Base-by-base conservation (phyloP, 2,888 invertebrate species). In the Pherbina coryleti region DNA sequence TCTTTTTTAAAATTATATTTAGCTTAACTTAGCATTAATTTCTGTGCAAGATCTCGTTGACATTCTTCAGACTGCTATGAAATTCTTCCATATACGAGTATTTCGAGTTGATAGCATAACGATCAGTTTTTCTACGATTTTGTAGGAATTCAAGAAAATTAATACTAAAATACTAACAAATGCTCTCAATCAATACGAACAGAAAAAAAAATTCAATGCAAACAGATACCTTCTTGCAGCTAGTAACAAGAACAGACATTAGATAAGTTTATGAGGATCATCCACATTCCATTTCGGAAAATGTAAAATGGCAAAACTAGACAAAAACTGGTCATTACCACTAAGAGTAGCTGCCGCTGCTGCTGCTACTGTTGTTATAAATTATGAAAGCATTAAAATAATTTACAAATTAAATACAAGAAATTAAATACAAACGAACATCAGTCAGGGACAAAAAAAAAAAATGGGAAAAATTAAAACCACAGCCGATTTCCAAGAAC, bases 371-470 rank as follows among this genome's bases (percentile, higher is more conserved):
- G 55, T 8, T 31, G 62, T 76, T 79, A 84, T 84, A 84, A 84
- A 82, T 85, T 84, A 82, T 84, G 83, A 86, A 75, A 82, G 82
- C 82, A 84, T 86, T 85, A 82, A 85, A 87, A 84, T 87, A 84
- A 85, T 86, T 85, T 85, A 87, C 83, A 86, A 86, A 87, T 87
- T 87, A 85, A 83, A 85, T 78, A 79, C 79, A 81, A 81, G 83
- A 84, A 85, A 84, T 82, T 83, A 85, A 77, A 60, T 22, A 55
- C 49, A 51, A 44, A 44, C 44, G 14, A 11, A 44, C 44, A 11
- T 11, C 44, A 79, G 80, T n/a, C 80, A 73, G 25, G 34, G 71
- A n/a, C 66, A 78, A 37, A 66, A 8, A 19, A 9, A 19, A 22
- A 55, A 55, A 55, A 28, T 22, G 25, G 28, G 57, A 11, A 28